Percentiles rank a stretch among this genome's conserved stretches.
Evolutionary conservation across 2,888 invertebrate species (phyloP).

Genomic region (Andrena fulva): DNA sequence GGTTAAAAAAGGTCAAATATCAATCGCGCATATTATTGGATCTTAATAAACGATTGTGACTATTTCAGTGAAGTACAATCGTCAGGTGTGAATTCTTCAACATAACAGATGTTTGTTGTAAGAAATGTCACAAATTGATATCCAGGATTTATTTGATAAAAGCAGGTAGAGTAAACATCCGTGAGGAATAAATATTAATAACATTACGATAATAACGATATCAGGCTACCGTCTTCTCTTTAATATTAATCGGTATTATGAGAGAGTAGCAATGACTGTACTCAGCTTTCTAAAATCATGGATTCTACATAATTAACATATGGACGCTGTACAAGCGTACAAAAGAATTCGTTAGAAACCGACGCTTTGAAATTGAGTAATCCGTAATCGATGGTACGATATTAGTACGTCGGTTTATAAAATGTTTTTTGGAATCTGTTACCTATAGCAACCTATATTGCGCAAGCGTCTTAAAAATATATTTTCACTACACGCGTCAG

Average conservation of each 20-base stretch:
- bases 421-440: neutral
- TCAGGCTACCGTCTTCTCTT: neutral
- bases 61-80: conserved; percentile 45
- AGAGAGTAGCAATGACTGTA: neutral
- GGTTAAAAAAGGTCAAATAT: conserved; percentile 67
- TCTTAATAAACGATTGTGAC: conserved; percentile 35
- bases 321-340: conserved; percentile 20
- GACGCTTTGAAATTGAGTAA: neutral
- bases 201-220: conserved; percentile 10
- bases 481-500: conserved; percentile 15
- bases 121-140: conserved; percentile 84
- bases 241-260: neutral
- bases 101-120: conserved; percentile 82
- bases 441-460: conserved; percentile 20
- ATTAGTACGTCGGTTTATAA: conserved; percentile 8
- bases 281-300: conserved; percentile 16
- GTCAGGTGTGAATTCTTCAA: conserved; percentile 50
- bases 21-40: conserved; percentile 40
- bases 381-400: neutral
- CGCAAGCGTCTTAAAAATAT: conserved; percentile 37
- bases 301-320: conserved; percentile 40
- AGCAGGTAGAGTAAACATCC: conserved; percentile 79
- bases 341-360: conserved; percentile 11
- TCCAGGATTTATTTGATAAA: conserved; percentile 83
- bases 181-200: conserved; percentile 32